Percentiles rank a stretch among this genome's conserved stretches.
Conservation (phyloP, 37 sponge, comb jelly and placozoan species). For the Eunapius fragilis region DNA sequence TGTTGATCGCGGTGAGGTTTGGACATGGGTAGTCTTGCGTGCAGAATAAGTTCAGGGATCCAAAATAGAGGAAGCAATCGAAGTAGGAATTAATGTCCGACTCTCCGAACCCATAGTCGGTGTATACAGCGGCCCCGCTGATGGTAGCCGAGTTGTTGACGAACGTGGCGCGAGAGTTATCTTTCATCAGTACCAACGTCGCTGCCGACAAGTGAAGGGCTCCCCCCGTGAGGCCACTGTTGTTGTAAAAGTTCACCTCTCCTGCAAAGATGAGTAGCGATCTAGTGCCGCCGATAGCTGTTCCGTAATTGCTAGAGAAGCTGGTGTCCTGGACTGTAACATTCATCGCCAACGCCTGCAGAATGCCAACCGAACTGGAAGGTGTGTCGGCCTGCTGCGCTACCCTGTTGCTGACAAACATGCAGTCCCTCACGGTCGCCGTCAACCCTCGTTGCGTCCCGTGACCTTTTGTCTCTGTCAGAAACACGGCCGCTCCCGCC, state of each 20-base stretch:
- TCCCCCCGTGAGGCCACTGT: slow-evolving; percentile 46
- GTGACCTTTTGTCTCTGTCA: slow-evolving; percentile 19
- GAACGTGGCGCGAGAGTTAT: slow-evolving; percentile 11
- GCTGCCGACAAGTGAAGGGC: slow-evolving; percentile 2
- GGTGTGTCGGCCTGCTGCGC: neutral
- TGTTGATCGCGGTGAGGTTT: slow-evolving; percentile 12
- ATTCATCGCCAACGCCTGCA: slow-evolving; percentile 4
- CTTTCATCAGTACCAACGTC: slow-evolving; percentile 9
- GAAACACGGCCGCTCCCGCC: slow-evolving; percentile 18
- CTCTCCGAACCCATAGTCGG: neutral
- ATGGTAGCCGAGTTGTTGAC: slow-evolving; percentile 25
- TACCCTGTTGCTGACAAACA: slow-evolving; percentile 19
- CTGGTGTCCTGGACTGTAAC: slow-evolving; percentile 21
- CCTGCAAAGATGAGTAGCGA: neutral
- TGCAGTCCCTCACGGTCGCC: neutral
- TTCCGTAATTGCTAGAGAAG: slow-evolving; percentile 25
- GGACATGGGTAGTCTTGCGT: too few species aligned
- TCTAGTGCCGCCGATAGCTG: slow-evolving; percentile 8
- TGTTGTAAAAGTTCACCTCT: slow-evolving; percentile 11
- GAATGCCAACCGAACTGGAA: neutral
- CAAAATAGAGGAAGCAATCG: slow-evolving; percentile 56
- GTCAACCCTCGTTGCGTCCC: slow-evolving; percentile 29
- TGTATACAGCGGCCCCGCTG: slow-evolving; percentile 50
- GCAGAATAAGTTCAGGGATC: neutral
- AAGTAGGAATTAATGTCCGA: neutral